Percentiles rank a stretch among this genome's conserved stretches.
phyloP scores from a whole-genome alignment of 2,113 vertebrate species.

The Phyllostomus hastatus region DNA sequence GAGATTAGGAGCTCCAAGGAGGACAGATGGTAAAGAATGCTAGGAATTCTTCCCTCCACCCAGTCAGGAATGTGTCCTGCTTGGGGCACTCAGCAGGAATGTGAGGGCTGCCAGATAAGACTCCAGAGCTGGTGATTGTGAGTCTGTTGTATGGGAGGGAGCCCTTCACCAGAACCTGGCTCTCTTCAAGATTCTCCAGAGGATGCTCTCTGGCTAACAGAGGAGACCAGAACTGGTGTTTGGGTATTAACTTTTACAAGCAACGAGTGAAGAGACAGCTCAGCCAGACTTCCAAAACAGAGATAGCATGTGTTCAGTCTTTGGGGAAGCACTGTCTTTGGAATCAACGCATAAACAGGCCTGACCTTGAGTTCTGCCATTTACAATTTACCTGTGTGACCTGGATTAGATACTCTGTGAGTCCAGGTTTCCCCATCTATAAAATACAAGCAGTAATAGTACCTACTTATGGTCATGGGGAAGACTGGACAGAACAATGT shows the following conservation, averaged over 20 bases:
- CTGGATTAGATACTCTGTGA: not conserved
- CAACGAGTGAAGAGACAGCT: not conserved
- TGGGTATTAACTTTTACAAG: not conserved
- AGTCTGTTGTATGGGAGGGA: not conserved
- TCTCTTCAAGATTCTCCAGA: not conserved
- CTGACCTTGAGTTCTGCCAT: not conserved
- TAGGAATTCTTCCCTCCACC: constrained; percentile 67
- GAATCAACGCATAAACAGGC: not conserved
- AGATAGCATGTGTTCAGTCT: not conserved
- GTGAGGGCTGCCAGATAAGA: constrained; percentile 44
- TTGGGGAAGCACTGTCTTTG: not conserved
- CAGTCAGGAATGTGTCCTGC: constrained; percentile 65
- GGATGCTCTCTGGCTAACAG: not conserved
- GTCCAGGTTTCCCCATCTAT: not conserved
- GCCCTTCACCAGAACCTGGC: not conserved
- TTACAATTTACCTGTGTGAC: not conserved
- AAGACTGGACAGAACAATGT: not conserved
- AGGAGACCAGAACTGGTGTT: not conserved
- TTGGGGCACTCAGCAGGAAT: constrained; percentile 47
- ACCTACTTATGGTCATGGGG: not conserved
- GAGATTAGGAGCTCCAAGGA: constrained; percentile 24
- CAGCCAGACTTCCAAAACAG: not conserved
- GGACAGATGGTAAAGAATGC: constrained; percentile 54
- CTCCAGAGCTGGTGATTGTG: not conserved
- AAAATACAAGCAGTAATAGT: not conserved